phyloP scores from a whole-genome alignment of 2,797 vertebrate genomes.

The Tachyglossus aculeatus region DNA sequence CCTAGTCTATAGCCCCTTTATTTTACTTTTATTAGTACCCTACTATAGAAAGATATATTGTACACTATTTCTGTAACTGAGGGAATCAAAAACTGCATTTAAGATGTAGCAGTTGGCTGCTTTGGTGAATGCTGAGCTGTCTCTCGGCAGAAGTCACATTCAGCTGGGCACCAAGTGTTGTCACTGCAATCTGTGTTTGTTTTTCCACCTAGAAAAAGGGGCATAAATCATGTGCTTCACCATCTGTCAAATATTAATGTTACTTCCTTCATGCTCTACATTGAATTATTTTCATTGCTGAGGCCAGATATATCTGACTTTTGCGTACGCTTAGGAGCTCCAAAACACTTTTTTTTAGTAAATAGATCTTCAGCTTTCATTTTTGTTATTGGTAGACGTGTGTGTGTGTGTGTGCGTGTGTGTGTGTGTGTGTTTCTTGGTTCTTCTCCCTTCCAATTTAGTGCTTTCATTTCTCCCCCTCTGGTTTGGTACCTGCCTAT shows the following conservation, averaged over 20 bases:
- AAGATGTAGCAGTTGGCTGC: not conserved
- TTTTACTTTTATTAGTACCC: not conserved
- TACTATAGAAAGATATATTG: not conserved
- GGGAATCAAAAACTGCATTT: not conserved
- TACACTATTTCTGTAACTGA: too few species aligned
- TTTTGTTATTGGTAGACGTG: too few species aligned
- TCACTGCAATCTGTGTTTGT: not conserved
- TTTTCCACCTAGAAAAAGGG: not conserved
- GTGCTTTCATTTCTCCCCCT: too few species aligned
- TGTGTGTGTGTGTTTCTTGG: too few species aligned
- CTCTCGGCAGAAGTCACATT: not conserved
- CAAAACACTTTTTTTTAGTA: too few species aligned
- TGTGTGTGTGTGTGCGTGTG: too few species aligned
- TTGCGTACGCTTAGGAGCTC: too few species aligned
- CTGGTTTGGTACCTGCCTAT: too few species aligned
- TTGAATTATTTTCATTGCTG: too few species aligned
- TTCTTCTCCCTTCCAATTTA: too few species aligned
- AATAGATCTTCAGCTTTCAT: too few species aligned
- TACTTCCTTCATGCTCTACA: constrained; percentile 5
- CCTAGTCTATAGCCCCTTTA: not conserved
- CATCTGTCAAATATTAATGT: constrained; percentile 3
- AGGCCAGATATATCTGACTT: too few species aligned
- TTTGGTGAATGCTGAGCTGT: not conserved
- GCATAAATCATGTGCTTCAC: not conserved
- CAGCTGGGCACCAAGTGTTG: not conserved